Evolutionary conservation across 1,140 invertebrate genomes (phyloP).

Genomic region (Drosophila subobscura): DNA sequence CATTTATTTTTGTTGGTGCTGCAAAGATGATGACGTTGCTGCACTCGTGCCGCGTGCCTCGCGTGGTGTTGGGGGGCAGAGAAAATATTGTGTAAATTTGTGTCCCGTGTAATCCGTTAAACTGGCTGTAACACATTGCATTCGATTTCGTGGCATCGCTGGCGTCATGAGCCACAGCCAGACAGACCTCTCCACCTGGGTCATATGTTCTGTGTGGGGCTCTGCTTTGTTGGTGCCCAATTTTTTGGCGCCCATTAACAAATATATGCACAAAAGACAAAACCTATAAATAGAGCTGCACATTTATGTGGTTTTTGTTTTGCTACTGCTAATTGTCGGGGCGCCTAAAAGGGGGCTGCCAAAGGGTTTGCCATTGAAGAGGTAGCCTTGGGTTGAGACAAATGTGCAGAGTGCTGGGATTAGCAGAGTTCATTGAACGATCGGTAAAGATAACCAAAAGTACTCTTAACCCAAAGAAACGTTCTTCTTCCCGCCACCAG

Average conservation of each 20-base stretch:
- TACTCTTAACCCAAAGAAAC: too few relatives aligned
- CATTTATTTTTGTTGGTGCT: slow-evolving; percentile 13
- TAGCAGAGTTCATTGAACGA: too few relatives aligned
- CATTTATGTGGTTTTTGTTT: slow-evolving; percentile 8
- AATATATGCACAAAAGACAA: too few relatives aligned
- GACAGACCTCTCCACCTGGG: slow-evolving; percentile 36
- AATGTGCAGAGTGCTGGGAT: too few relatives aligned
- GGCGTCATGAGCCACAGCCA: slow-evolving; percentile 51
- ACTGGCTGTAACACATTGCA: slow-evolving; percentile 56
- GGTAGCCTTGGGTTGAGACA: too few relatives aligned
- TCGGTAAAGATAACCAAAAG: too few relatives aligned
- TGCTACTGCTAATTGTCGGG: slow-evolving; percentile 15
- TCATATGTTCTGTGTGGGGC: slow-evolving; percentile 48
- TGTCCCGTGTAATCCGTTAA: slow-evolving; percentile 53
- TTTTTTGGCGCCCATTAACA: slow-evolving; percentile 39
- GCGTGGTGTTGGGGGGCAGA: too few relatives aligned
- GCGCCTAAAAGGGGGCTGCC: not conserved
- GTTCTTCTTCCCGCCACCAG: too few relatives aligned
- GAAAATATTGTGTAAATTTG: slow-evolving; percentile 27
- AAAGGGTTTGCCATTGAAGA: slow-evolving; percentile 3
- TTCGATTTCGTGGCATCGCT: slow-evolving; percentile 59
- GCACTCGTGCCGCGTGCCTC: slow-evolving; percentile 26
- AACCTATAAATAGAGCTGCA: slow-evolving; percentile 32
- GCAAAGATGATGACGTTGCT: slow-evolving; percentile 40
- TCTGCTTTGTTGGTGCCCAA: too few relatives aligned